These are phyloP conservation scores for Phocoena sinus DNA, from an alignment of 2,113 vertebrate species.

Conservation along the genomic window DNA sequence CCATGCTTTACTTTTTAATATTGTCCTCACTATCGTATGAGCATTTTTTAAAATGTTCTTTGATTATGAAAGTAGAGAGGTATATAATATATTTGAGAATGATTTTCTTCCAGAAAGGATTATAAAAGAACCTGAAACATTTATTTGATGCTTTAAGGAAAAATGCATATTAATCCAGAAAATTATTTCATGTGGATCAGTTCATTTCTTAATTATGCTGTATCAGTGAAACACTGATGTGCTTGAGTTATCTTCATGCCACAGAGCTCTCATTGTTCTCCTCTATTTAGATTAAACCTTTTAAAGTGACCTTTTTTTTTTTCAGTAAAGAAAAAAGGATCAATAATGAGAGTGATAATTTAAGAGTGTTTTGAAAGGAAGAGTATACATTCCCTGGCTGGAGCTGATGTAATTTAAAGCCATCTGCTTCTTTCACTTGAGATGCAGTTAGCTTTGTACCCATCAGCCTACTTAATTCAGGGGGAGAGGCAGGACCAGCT, in stretches of 20 bases:
- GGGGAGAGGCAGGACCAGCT: not conserved
- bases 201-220: not conserved
- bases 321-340: not conserved
- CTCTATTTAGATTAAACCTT: constrained; percentile 1
- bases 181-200: not conserved
- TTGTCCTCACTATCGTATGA: not conserved
- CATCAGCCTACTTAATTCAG: not conserved
- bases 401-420: not conserved
- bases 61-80: not conserved
- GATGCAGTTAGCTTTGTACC: not conserved
- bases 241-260: not conserved
- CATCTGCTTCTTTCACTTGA: not conserved
- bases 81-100: not conserved
- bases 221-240: not conserved
- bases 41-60: not conserved
- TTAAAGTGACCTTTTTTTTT: not conserved
- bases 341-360: constrained; percentile 21
- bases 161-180: constrained; percentile 15
- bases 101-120: constrained; percentile 17
- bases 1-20: not conserved
- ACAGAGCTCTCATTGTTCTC: not conserved
- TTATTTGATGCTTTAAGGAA: constrained; percentile 26
- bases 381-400: not conserved
- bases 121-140: not conserved
- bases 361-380: constrained; percentile 19